Conservation (phyloP, 1,140 invertebrate genomes). For the Nymphalis io region DNA sequence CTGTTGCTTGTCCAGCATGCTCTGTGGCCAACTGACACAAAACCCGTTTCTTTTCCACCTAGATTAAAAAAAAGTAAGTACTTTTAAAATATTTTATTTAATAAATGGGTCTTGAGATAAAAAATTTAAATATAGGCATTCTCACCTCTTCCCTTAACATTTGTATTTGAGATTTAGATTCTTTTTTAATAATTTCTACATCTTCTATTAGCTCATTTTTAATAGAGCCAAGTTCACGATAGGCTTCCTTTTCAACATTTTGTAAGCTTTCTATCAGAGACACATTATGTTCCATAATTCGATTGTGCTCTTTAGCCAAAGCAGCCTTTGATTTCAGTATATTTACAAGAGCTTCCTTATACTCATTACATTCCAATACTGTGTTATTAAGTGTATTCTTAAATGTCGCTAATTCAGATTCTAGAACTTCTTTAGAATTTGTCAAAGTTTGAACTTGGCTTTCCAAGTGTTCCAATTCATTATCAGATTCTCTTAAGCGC, state of each 20-base stretch:
- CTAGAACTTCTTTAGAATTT: constrained; percentile 61
- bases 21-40: constrained; percentile 63
- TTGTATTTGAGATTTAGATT: constrained; percentile 71
- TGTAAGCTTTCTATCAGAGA: constrained; percentile 73
- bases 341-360: constrained; percentile 72
- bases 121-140: background rate
- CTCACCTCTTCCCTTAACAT: constrained; percentile 66
- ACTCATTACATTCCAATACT: constrained; percentile 70
- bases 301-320: constrained; percentile 69
- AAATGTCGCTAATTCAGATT: constrained; percentile 62
- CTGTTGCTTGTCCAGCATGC: constrained; percentile 65
- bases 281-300: constrained; percentile 78
- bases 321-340: constrained; percentile 75
- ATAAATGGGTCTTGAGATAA: background rate
- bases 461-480: constrained; percentile 73
- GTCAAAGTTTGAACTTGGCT: constrained; percentile 65
- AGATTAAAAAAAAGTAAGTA: background rate
- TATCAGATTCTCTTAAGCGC: constrained; percentile 74
- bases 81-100: background rate
- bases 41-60: constrained; percentile 68
- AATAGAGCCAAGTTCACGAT: constrained; percentile 70
- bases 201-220: constrained; percentile 75
- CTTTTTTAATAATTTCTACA: constrained; percentile 71
- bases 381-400: constrained; percentile 67
- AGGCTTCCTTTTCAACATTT: constrained; percentile 74